These are phyloP conservation scores for Merluccius polli DNA, from an alignment of 2,797 vertebrate species.

Conservation along the genomic window DNA sequence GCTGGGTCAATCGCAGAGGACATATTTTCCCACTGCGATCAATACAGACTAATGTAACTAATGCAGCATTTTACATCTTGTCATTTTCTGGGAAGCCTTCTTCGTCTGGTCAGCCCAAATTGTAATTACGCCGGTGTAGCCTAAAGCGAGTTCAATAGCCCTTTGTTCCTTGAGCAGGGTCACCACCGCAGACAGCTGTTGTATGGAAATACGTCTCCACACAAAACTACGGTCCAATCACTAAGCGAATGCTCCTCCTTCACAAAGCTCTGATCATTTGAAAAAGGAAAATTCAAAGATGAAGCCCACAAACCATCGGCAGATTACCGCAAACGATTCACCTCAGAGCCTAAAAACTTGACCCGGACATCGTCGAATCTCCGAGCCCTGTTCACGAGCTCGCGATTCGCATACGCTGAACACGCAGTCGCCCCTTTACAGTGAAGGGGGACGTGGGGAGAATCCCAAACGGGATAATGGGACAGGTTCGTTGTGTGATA, in stretches of 20 bases:
- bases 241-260: too few relatives aligned
- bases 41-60: not conserved
- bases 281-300: too few relatives aligned
- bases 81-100: not conserved
- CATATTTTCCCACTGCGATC: not conserved
- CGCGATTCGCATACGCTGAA: not conserved
- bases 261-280: too few relatives aligned
- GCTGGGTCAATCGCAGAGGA: not conserved
- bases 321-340: not conserved
- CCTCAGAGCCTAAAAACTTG: not conserved
- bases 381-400: not conserved
- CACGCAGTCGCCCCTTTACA: not conserved
- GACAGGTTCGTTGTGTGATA: conserved; percentile 33
- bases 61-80: not conserved
- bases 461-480: conserved; percentile 33
- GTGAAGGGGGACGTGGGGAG: conserved; percentile 33
- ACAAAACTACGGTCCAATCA: not conserved
- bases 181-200: not conserved
- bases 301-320: too few relatives aligned
- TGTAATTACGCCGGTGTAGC: not conserved
- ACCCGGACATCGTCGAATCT: not conserved
- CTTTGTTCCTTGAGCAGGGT: not conserved
- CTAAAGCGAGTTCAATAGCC: not conserved
- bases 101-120: not conserved
- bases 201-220: not conserved